A percentile compares a stretch with the other conserved stretches of the same genome.
phyloP scores from a whole-genome alignment of 2,888 invertebrate species.

The Taenaris catops region DNA sequence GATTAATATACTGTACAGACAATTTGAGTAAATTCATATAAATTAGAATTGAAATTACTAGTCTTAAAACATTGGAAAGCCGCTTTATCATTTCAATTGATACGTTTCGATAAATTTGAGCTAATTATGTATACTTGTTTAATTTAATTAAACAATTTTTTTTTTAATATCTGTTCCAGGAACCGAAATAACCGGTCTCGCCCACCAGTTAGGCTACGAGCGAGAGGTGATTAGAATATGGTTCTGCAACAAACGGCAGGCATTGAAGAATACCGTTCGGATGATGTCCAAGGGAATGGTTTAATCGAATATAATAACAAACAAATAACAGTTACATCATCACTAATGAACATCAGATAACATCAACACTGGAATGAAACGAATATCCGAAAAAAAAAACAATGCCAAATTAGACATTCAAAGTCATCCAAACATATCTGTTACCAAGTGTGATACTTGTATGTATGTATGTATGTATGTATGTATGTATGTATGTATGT shows the following conservation, averaged over 20 bases:
- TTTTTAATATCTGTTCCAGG: too few relatives aligned
- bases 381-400: conserved; percentile 1
- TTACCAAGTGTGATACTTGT: conserved; percentile 8
- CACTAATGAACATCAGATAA: conserved; percentile 4
- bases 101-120: too few relatives aligned
- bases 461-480: too few relatives aligned
- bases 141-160: too few relatives aligned
- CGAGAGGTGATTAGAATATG: conserved; percentile 99
- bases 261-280: conserved; percentile 97
- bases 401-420: neutral
- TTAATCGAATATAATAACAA: conserved; percentile 47
- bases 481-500: too few relatives aligned
- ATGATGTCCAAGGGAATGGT: conserved; percentile 95
- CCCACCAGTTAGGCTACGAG: conserved; percentile 97
- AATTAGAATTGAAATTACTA: too few relatives aligned
- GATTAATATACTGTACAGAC: too few relatives aligned
- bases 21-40: too few relatives aligned
- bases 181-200: conserved; percentile 97
- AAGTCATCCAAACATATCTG: neutral
- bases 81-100: too few relatives aligned
- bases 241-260: conserved; percentile 99
- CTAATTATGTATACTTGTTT: too few relatives aligned
- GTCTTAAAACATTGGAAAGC: too few relatives aligned
- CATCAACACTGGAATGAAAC: neutral
- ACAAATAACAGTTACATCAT: conserved; percentile 11